A percentile compares a stretch with the other conserved stretches of the same genome.
phyloP scores from a whole-genome alignment of 1,140 invertebrate species.

The Drosophila rufa region DNA sequence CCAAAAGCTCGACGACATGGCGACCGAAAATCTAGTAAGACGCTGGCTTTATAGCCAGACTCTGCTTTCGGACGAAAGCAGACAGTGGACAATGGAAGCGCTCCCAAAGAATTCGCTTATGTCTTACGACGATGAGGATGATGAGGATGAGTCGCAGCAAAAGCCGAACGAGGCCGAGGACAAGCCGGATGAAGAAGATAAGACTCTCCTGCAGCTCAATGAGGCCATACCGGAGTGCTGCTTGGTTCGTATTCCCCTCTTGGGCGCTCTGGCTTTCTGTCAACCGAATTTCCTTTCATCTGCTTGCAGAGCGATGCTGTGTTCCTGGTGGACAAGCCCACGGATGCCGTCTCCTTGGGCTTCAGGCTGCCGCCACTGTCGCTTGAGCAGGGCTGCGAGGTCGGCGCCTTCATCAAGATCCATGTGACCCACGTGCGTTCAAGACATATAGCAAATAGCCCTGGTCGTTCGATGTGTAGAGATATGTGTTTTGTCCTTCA shows the following conservation, averaged over 20 bases:
- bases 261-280: too few relatives aligned
- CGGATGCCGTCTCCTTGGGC: neutral
- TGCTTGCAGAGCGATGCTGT: conserved; percentile 30
- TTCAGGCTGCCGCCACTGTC: neutral
- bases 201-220: too few relatives aligned
- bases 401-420: neutral
- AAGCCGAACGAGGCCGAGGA: too few relatives aligned
- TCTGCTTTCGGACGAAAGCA: too few relatives aligned
- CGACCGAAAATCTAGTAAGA: too few relatives aligned
- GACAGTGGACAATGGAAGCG: neutral
- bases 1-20: neutral
- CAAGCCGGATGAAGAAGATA: too few relatives aligned
- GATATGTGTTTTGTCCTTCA: neutral
- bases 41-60: too few relatives aligned
- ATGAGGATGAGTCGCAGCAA: neutral
- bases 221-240: too few relatives aligned
- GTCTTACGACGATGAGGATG: neutral
- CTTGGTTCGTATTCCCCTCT: neutral
- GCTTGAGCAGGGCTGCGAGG: neutral
- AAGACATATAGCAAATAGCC: neutral
- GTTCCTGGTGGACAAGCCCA: conserved; percentile 45
- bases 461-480: too few relatives aligned
- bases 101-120: neutral
- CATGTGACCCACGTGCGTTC: conserved; percentile 23
- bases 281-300: neutral